Conservation (phyloP, 2,888 invertebrate genomes). For the Ptychoptera contaminata region DNA sequence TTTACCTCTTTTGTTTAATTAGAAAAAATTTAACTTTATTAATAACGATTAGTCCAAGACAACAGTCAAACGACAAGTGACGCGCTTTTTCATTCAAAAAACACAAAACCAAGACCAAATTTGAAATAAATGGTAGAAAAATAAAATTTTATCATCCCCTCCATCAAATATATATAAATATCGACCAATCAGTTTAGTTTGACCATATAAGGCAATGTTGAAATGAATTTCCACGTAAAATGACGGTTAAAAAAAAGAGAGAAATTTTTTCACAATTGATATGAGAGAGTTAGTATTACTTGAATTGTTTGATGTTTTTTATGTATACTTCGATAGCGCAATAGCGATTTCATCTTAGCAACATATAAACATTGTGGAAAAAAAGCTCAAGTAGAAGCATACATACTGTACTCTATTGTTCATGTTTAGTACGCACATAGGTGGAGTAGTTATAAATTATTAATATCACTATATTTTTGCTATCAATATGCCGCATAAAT, state of each 20-base stretch:
- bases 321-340: too few relatives aligned
- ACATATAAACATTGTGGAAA: too few relatives aligned
- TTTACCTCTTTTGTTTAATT: conserved; percentile 1
- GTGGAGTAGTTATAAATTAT: too few relatives aligned
- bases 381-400: too few relatives aligned
- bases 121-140: not conserved
- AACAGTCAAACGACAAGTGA: conserved; percentile 3
- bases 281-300: too few relatives aligned
- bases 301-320: too few relatives aligned
- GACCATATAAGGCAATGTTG: conserved; percentile 11
- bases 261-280: too few relatives aligned
- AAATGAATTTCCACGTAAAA: conserved; percentile 4
- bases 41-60: not conserved
- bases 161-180: not conserved
- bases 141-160: conserved; percentile 1
- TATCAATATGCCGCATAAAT: too few relatives aligned
- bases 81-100: conserved; percentile 2
- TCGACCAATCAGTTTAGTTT: conserved; percentile 6
- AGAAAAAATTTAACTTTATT: not conserved
- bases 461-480: too few relatives aligned
- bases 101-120: conserved; percentile 1
- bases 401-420: too few relatives aligned
- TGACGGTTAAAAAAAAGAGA: not conserved
- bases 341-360: too few relatives aligned
- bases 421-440: too few relatives aligned